A percentile compares a stretch with the other conserved stretches of the same genome.
These are phyloP conservation scores for Drosophila melanosoma DNA, from an alignment of 2,888 invertebrate species.

Conservation along the genomic window DNA sequence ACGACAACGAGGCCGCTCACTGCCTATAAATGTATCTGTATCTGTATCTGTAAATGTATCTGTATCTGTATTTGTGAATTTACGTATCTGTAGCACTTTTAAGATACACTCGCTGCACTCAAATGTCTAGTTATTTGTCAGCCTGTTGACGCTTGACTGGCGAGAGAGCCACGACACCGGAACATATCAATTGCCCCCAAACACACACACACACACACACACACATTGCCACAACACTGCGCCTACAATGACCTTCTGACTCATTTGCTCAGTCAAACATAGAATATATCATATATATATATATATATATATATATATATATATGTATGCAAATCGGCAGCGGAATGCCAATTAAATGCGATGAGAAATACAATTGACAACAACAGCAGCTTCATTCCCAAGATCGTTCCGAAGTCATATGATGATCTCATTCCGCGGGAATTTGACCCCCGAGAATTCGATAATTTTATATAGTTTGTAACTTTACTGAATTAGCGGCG, in stretches of 20 bases:
- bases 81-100: slow-evolving; percentile 30
- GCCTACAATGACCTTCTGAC: slow-evolving; percentile 58
- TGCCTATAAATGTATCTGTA: slow-evolving; percentile 14
- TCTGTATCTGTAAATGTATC: slow-evolving; percentile 16
- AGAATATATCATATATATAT: background rate
- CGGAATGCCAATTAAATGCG: slow-evolving; percentile 50
- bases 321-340: slow-evolving; percentile 52
- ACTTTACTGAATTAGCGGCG: background rate
- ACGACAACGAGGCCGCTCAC: slow-evolving; percentile 28
- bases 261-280: slow-evolving; percentile 50
- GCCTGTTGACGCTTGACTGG: slow-evolving; percentile 68
- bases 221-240: slow-evolving; percentile 19
- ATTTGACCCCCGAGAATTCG: slow-evolving; percentile 36
- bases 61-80: background rate
- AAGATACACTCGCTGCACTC: slow-evolving; percentile 35
- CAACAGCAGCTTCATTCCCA: slow-evolving; percentile 17
- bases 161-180: slow-evolving; percentile 66
- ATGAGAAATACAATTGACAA: slow-evolving; percentile 52
- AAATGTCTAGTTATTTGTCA: slow-evolving; percentile 56
- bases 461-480: slow-evolving; percentile 40
- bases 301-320: background rate
- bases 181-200: slow-evolving; percentile 71
- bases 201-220: background rate
- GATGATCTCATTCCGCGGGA: slow-evolving; percentile 52
- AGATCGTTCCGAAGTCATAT: slow-evolving; percentile 31